A percentile compares a stretch with the other conserved stretches of the same genome.
These are phyloP conservation scores for Drosophila ochracea DNA, from an alignment of 2,888 invertebrate species.

Conservation along the genomic window DNA sequence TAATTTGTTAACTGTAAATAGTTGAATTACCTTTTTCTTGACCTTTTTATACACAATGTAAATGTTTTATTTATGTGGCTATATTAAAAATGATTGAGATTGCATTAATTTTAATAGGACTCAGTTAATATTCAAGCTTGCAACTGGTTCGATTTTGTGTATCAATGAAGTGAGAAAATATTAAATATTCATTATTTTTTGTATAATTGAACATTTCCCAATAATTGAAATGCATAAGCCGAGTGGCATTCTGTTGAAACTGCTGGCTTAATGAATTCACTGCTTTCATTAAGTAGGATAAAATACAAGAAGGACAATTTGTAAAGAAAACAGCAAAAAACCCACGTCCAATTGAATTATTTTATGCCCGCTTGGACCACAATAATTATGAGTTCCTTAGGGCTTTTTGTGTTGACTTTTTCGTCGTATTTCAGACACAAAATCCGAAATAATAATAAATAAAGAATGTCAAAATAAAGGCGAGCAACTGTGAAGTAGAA, in stretches of 20 bases:
- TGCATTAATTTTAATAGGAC: background rate
- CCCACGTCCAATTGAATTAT: conserved; percentile 42
- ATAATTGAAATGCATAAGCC: background rate
- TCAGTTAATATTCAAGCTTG: background rate
- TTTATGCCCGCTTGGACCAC: conserved; percentile 15
- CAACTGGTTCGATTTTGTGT: background rate
- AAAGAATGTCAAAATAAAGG: conserved; percentile 20
- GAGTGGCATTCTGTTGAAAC: background rate
- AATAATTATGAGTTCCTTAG: conserved; percentile 35
- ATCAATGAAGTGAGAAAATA: background rate
- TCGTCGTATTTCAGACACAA: conserved; percentile 14
- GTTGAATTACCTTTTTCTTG: background rate
- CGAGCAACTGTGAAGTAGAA: conserved; percentile 16
- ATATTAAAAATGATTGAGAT: background rate
- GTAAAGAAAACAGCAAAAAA: background rate
- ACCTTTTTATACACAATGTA: background rate
- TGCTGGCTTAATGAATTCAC: conserved; percentile 34
- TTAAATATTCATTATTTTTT: background rate
- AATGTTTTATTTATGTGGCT: background rate
- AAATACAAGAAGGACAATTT: conserved; percentile 6
- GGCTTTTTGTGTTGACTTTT: conserved; percentile 22
- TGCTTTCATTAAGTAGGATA: conserved; percentile 12
- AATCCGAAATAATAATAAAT: conserved; percentile 17
- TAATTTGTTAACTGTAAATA: background rate
- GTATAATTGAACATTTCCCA: background rate